Evolutionary conservation across 2,113 vertebrate genomes (phyloP), one percentile per base, ranked within the genome.

Genomic region (Pseudolaguvia tuberculata): DNA sequence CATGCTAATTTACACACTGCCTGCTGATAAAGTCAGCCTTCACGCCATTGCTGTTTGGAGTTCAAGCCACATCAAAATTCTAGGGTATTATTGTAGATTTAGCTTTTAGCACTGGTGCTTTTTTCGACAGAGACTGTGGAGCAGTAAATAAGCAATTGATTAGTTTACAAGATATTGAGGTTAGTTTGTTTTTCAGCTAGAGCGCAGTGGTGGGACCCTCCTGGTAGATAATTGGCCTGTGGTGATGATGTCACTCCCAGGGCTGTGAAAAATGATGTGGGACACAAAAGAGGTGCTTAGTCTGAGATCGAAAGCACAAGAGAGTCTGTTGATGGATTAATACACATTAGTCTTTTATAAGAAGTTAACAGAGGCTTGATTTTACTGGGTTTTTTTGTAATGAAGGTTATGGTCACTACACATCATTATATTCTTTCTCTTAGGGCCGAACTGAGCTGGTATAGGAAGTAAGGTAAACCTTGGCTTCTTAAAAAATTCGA

Each of bases 1-100:
- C 81, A 80, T 83, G 80, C 83, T 82, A 84, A 76, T 81, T 82
- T 81, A 76, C 78, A 83, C 77, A 71, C 82, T 76, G 68, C 78
- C 74, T 63, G 73, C 72, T 77, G 81, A 57, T 73, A 78, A 27
- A 42, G 67, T 61, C 72, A 62, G 62, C 63, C 77, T 62, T 78
- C 77, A 53, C 73, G 70, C 81, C 59, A 74, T 52, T 35, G 62
- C 50, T 52, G 50, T 31, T 50, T 68, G 8, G 45, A 47, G 13
- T 25, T 18, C 11, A 62, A 21, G 62, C 47, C 15, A 9, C 56
- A 72, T 51, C 55, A 72, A 80, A 70, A 59, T 50, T 5, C 45
- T 27, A 15, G 20, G 55, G 50, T 70, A n/a, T 70, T 20, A 59
- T 14, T 15, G 51, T 13, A 15, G 42, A 25, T 17, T 25, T 13